phyloP scores from a whole-genome alignment of 2,797 vertebrate species.

The Gymnocypris eckloni region DNA sequence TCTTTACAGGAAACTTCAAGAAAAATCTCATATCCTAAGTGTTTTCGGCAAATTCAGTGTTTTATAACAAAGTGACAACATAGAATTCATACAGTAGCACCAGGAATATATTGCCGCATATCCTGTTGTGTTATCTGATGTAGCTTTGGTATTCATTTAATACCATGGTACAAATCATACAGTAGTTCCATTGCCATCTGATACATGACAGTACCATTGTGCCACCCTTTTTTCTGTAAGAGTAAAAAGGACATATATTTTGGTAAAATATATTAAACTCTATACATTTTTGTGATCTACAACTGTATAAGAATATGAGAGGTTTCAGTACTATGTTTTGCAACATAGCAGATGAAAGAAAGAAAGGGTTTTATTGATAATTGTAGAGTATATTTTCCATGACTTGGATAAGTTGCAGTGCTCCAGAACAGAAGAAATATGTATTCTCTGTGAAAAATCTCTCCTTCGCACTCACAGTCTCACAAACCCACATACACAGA shows the following conservation, averaged over 20 bases:
- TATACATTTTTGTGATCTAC: too few species aligned
- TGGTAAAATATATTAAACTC: background rate
- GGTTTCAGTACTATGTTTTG: background rate
- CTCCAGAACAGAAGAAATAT: constrained; percentile 45
- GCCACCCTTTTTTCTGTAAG: background rate
- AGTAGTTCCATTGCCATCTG: background rate
- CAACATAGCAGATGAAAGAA: background rate
- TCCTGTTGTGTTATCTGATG: background rate
- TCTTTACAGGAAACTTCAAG: background rate
- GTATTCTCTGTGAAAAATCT: constrained; percentile 12
- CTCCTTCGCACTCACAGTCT: background rate
- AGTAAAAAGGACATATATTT: background rate
- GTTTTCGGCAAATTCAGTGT: background rate
- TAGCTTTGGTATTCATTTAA: background rate
- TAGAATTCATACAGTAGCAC: background rate
- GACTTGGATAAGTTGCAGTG: constrained; percentile 15
- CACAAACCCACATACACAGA: constrained; percentile 26
- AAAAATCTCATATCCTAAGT: background rate
- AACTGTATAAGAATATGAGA: background rate
- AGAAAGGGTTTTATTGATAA: constrained; percentile 7
- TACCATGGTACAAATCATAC: background rate
- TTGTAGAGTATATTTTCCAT: constrained; percentile 2
- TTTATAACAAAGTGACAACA: background rate
- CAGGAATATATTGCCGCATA: background rate
- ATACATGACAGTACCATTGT: background rate